Evolutionary conservation across 2,888 invertebrate genomes (phyloP).

Genomic region (Rhagonycha fulva): DNA sequence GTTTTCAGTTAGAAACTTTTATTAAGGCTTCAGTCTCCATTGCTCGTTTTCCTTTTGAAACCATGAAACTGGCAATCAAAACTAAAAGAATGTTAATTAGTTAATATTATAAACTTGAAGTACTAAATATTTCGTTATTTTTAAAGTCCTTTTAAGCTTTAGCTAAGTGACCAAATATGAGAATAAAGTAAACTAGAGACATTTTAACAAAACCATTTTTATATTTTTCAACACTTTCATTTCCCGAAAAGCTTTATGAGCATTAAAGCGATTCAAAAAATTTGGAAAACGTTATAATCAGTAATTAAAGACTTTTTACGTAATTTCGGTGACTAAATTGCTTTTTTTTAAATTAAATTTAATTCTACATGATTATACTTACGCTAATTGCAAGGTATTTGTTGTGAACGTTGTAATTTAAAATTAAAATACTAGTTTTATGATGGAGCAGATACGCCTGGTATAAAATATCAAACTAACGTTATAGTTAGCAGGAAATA

Average conservation of each 20-base stretch:
- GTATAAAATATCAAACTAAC: slow-evolving; percentile 4
- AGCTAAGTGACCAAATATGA: not conserved
- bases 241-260: no score
- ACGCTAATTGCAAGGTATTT: not conserved
- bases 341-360: not conserved
- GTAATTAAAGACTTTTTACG: not conserved
- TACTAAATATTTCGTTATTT: not conserved
- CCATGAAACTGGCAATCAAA: not conserved
- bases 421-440: not conserved
- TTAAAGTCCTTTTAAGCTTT: not conserved
- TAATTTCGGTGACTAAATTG: not conserved
- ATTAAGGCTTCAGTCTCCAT: not conserved
- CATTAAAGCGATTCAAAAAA: not conserved
- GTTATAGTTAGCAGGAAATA: slow-evolving; percentile 13
- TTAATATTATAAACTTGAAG: not conserved
- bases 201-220: not conserved
- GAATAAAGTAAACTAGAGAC: not conserved
- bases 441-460: not conserved
- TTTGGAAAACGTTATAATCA: not conserved
- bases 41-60: not conserved
- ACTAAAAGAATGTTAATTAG: not conserved
- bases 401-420: not conserved
- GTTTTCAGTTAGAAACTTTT: not conserved
- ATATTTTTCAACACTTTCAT: not conserved
- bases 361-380: not conserved